These are phyloP conservation scores for Vollenhovia emeryi DNA, from an alignment of 1,140 invertebrate genomes.

Conservation along the genomic window DNA sequence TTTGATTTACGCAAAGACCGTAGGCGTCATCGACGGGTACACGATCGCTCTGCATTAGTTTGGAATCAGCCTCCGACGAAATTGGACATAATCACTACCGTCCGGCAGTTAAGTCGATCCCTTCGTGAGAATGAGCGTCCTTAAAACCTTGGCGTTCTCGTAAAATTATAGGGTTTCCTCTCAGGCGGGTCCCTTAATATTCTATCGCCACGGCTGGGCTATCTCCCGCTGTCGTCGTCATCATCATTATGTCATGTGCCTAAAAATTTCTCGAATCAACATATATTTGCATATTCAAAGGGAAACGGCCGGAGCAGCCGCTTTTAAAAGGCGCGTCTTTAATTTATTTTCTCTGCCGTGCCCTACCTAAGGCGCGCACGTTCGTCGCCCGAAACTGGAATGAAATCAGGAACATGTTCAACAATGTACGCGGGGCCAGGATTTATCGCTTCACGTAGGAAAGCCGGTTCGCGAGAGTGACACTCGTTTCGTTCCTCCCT, in stretches of 20 bases:
- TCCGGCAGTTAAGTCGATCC: constrained; percentile 58
- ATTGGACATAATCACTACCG: constrained; percentile 63
- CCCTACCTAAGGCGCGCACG: constrained; percentile 11
- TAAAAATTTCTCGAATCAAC: constrained; percentile 70
- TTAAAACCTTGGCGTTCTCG: constrained; percentile 58
- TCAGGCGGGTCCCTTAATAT: constrained; percentile 64
- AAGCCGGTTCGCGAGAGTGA: constrained; percentile 64
- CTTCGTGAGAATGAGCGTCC: constrained; percentile 64
- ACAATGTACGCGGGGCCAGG: constrained; percentile 50
- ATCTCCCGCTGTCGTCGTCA: constrained; percentile 25
- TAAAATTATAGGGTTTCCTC: constrained; percentile 65
- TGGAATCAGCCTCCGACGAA: constrained; percentile 39
- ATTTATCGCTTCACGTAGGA: constrained; percentile 67
- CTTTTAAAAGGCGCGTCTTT: constrained; percentile 68
- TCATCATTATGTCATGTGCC: constrained; percentile 72
- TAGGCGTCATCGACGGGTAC: background rate
- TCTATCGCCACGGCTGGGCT: constrained; percentile 64
- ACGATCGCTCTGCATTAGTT: constrained; percentile 49
- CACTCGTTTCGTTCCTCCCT: constrained; percentile 67
- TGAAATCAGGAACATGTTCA: constrained; percentile 71
- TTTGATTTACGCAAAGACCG: constrained; percentile 49
- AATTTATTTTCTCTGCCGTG: constrained; percentile 72
- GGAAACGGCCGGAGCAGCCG: background rate
- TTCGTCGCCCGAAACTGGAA: constrained; percentile 55
- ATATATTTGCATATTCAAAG: constrained; percentile 70